Evolutionary conservation across 2,888 invertebrate species (phyloP).

Genomic region (Cerastoderma edule): DNA sequence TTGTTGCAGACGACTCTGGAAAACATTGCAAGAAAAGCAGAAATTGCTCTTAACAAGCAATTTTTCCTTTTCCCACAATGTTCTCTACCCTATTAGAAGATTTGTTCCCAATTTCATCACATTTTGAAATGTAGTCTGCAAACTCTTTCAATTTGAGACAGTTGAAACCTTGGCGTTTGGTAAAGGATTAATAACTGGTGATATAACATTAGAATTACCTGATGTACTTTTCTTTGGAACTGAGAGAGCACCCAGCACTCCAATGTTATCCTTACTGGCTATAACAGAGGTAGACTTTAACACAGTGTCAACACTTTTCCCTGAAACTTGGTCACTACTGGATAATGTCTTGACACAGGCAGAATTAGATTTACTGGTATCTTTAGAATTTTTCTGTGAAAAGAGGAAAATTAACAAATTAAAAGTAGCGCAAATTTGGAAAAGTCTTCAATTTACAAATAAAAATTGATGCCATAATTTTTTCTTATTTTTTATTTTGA

Average conservation of each 20-base stretch:
- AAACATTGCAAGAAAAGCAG: constrained; percentile 17
- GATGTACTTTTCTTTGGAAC: not conserved
- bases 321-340: not conserved
- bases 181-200: not conserved
- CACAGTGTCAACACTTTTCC: constrained; percentile 3
- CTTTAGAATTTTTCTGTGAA: constrained; percentile 36
- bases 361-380: constrained; percentile 25
- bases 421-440: not conserved
- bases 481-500: too few relatives aligned
- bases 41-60: constrained; percentile 7
- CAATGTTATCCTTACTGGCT: constrained; percentile 15
- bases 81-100: too few relatives aligned
- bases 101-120: too few relatives aligned
- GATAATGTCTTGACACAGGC: constrained; percentile 5
- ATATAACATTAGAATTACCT: not conserved
- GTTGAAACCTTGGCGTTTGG: not conserved
- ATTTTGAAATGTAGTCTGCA: too few relatives aligned
- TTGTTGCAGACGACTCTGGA: not conserved
- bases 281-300: constrained; percentile 15
- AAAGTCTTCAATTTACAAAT: too few relatives aligned
- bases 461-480: too few relatives aligned
- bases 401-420: not conserved
- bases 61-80: constrained; percentile 8
- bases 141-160: too few relatives aligned
- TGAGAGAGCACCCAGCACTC: too few relatives aligned